phyloP scores from a whole-genome alignment of 2,888 invertebrate genomes.

The Polyommatus icarus region DNA sequence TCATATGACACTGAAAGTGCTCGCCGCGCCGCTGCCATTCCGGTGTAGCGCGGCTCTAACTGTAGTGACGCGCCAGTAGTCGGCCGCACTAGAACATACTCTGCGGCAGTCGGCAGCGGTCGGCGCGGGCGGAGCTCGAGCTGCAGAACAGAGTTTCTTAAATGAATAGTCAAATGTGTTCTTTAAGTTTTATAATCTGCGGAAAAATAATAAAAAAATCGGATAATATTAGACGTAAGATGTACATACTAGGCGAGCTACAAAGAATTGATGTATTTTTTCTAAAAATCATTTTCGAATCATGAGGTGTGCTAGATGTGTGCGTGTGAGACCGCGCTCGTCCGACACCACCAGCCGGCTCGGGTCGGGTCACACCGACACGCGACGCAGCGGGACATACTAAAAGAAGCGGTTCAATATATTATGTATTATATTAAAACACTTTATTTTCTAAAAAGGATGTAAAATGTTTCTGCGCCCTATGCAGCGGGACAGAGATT shows the following conservation, averaged over 20 bases:
- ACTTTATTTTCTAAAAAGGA: not conserved
- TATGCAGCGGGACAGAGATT: not conserved
- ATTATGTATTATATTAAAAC: not conserved
- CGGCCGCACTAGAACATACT: not conserved
- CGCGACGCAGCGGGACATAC: not conserved
- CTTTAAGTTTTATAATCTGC: conserved; percentile 43
- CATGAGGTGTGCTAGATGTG: conserved; percentile 50
- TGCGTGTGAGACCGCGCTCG: conserved; percentile 37
- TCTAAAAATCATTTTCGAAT: conserved; percentile 51
- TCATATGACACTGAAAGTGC: too few relatives aligned
- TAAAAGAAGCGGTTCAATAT: not conserved
- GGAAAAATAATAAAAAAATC: conserved; percentile 29
- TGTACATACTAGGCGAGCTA: conserved; percentile 51
- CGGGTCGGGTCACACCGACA: not conserved
- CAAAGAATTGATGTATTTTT: conserved; percentile 52
- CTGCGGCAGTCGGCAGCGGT: not conserved
- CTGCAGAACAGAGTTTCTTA: conserved; percentile 28
- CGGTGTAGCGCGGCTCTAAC: too few relatives aligned
- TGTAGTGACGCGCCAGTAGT: not conserved
- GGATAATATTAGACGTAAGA: conserved; percentile 48
- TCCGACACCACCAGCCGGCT: not conserved
- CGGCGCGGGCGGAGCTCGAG: not conserved
- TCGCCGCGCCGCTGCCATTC: too few relatives aligned
- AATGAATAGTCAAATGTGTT: conserved; percentile 58
- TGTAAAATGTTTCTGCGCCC: not conserved